A percentile compares a stretch with the other conserved stretches of the same genome.
phyloP scores from a whole-genome alignment of 2,888 invertebrate genomes.

The Aphidius colemani region DNA sequence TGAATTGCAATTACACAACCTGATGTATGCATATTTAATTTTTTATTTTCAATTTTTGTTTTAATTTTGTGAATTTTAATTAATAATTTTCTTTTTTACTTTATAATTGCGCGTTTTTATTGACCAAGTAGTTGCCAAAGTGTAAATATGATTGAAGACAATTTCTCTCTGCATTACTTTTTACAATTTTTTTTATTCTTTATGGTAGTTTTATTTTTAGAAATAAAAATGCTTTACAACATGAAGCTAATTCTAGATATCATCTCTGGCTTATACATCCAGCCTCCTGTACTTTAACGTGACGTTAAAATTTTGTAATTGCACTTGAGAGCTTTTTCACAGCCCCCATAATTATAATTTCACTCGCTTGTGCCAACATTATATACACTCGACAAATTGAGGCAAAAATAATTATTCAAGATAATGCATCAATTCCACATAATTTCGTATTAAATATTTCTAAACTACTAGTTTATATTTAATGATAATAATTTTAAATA shows the following conservation, averaged over 20 bases:
- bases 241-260: conserved; percentile 9
- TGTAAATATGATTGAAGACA: too few relatives aligned
- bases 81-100: too few relatives aligned
- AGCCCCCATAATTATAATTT: conserved; percentile 16
- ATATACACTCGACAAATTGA: conserved; percentile 17
- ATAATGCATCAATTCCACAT: conserved; percentile 35
- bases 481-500: too few relatives aligned
- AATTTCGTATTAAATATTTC: conserved; percentile 36
- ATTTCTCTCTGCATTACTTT: background rate
- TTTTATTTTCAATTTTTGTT: too few relatives aligned
- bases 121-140: too few relatives aligned
- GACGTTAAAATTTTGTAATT: conserved; percentile 16
- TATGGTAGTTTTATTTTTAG: conserved; percentile 12
- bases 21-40: too few relatives aligned
- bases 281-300: background rate
- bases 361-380: conserved; percentile 8
- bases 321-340: conserved; percentile 18
- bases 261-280: background rate
- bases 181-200: background rate
- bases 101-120: too few relatives aligned
- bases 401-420: conserved; percentile 39
- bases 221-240: conserved; percentile 12
- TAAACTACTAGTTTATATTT: conserved; percentile 30
- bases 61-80: too few relatives aligned
- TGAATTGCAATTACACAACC: too few relatives aligned